Percentiles rank a stretch among this genome's conserved stretches.
Conservation (phyloP, 2,888 invertebrate genomes). For the Drosophila picticornis region DNA sequence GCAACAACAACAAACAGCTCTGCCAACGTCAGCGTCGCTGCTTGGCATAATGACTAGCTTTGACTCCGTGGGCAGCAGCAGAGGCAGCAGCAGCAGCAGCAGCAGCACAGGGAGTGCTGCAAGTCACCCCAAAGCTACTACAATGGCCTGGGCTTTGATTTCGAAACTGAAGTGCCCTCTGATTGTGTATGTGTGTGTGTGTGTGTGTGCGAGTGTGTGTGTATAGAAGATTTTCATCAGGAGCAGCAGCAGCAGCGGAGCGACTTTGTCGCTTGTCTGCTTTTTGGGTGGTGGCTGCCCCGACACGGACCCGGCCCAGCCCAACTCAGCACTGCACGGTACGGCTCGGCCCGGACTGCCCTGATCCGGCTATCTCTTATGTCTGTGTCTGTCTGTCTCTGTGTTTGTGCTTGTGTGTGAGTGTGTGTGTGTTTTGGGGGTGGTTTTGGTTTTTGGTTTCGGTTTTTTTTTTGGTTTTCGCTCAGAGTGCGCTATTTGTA, state of each 20-base stretch:
- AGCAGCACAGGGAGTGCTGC: conserved; percentile 16
- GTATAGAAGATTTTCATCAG: conserved; percentile 74
- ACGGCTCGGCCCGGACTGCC: conserved; percentile 14
- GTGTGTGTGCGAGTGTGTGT: conserved; percentile 39
- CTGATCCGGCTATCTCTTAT: conserved; percentile 42
- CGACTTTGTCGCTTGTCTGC: conserved; percentile 68
- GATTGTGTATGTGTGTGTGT: conserved; percentile 16
- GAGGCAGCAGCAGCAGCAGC: conserved; percentile 1
- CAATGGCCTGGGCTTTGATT: conserved; percentile 69
- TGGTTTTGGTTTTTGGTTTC: conserved; percentile 58
- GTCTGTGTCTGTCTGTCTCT: conserved; percentile 1
- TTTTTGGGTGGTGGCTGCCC: conserved; percentile 73
- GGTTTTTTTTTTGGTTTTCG: conserved; percentile 30
- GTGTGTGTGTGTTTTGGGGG: conserved; percentile 43
- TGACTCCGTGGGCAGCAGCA: conserved; percentile 3
- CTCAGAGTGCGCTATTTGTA: conserved; percentile 55
- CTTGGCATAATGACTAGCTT: conserved; percentile 54
- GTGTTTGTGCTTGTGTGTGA: neutral
- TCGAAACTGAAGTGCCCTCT: conserved; percentile 68
- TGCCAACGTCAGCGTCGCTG: conserved; percentile 38
- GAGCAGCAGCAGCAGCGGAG: conserved; percentile 53
- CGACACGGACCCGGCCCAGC: conserved; percentile 10
- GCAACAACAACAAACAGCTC: conserved; percentile 10
- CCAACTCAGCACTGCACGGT: conserved; percentile 5
- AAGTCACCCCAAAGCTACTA: conserved; percentile 58